Evolutionary conservation across 2,888 invertebrate species (phyloP).

Genomic region (Platynereis dumerilii): DNA sequence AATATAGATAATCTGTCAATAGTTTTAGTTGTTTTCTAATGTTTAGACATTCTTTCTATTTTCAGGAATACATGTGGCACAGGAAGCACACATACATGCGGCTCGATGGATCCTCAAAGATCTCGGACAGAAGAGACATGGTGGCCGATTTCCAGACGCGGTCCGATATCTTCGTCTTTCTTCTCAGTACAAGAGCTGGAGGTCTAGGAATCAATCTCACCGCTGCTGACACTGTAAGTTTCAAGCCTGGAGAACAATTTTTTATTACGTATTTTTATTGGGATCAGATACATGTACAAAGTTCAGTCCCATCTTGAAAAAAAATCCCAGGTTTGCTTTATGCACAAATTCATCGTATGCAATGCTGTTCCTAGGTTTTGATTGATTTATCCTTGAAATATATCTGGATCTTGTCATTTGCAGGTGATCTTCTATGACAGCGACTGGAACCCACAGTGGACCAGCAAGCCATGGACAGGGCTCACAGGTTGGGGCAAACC

Average conservation of each 20-base stretch:
- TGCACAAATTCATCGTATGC: too few relatives aligned
- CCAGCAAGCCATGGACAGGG: slow-evolving; percentile 97
- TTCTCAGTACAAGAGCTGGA: slow-evolving; percentile 90
- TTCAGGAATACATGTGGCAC: slow-evolving; percentile 95
- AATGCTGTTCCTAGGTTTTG: too few relatives aligned
- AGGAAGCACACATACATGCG: slow-evolving; percentile 94
- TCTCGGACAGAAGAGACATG: slow-evolving; percentile 94
- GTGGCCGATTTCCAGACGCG: slow-evolving; percentile 95
- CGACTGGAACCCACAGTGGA: slow-evolving; percentile 98
- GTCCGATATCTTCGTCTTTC: slow-evolving; percentile 89
- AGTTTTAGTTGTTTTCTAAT: too few relatives aligned
- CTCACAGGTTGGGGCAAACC: slow-evolving; percentile 92
- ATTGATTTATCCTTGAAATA: too few relatives aligned
- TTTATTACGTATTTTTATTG: too few relatives aligned
- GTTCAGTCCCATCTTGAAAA: too few relatives aligned
- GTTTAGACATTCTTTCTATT: too few relatives aligned
- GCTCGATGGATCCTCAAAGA: slow-evolving; percentile 93
- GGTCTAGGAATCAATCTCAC: slow-evolving; percentile 95
- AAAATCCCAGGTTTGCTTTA: too few relatives aligned
- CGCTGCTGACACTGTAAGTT: slow-evolving; percentile 93
- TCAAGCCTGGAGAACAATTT: too few relatives aligned
- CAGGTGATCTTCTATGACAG: slow-evolving; percentile 98
- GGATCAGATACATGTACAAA: too few relatives aligned
- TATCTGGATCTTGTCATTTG: too few relatives aligned
- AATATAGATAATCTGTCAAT: too few relatives aligned